These are phyloP conservation scores for Eurytoma adleriae DNA, from an alignment of 2,888 invertebrate species.

Conservation along the genomic window DNA sequence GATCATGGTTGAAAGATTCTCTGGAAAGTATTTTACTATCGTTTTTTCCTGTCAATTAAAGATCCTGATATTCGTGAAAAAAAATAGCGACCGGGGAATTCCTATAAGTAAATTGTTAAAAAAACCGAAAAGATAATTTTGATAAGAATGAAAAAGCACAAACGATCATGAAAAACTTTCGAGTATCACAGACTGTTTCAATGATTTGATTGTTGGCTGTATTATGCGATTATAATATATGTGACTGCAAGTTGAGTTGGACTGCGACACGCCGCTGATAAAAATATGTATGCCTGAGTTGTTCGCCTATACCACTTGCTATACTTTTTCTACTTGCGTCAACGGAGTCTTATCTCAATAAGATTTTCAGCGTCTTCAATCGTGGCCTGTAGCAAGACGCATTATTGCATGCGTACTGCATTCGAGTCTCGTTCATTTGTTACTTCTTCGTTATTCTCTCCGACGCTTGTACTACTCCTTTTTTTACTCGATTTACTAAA, in stretches of 20 bases:
- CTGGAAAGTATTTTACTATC: conserved; percentile 42
- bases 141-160: not conserved
- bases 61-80: not conserved
- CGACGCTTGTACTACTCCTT: not conserved
- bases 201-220: conserved; percentile 19
- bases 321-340: conserved; percentile 31
- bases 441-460: not conserved
- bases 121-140: no score
- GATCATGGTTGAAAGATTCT: conserved; percentile 25
- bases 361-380: conserved; percentile 4
- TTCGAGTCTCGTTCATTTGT: conserved; percentile 1
- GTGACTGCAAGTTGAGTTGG: no score
- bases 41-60: conserved; percentile 7
- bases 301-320: not conserved
- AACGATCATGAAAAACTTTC: not conserved
- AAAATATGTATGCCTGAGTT: not conserved
- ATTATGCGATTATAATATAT: not conserved
- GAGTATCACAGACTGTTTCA: conserved; percentile 21
- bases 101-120: no score
- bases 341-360: conserved; percentile 24
- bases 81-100: not conserved
- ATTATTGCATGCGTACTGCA: not conserved
- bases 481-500: not conserved
- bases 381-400: not conserved
- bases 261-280: not conserved